Base-by-base conservation (phyloP, 2,888 invertebrate species). In the Phyllotreta striolata region DNA sequence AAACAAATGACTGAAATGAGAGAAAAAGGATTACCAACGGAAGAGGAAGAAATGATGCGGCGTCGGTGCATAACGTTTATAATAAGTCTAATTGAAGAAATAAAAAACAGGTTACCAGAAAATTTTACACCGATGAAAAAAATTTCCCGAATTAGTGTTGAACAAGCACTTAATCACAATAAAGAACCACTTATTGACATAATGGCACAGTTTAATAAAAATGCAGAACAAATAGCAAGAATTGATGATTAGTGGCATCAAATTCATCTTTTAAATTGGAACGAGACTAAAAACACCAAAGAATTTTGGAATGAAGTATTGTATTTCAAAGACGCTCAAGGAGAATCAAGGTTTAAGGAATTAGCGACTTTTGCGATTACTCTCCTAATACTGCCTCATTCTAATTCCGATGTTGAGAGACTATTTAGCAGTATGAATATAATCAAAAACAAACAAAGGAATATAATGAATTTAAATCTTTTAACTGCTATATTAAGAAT, bases 141-240 rank as follows among this genome's bases (percentile, higher is more conserved):
- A 39, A 39, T n/a, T 39, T 39, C 39, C 39, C 39, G 39, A 39
- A 39, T 39, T 39, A 39, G 39, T 39, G 39, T 39, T 39, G 39
- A 39, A 39, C 39, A 39, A 39, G 39, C 39, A 39, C 7, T 6
- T 39, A 39, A 39, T 39, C 39, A 39, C 39, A 39, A 39, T 39
- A 39, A 39, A 39, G 39, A 39, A 39, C 39, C 39, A 39, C 39
- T 39, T 7, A 39, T 39, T 39, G 39, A 39, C 39, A 39, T 39
- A 39, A 39, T 39, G 39, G 39, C 39, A 7, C 39, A 39, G 39
- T 39, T 39, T 8, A 39, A 39, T 39, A 39, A 39, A 39, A 39
- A 6, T 39, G 39, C 39, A 39, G 39, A 39, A 39, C 39, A 39
- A 7, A 39, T 39, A 6, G 39, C 39, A 39, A 39, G 39, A 39